These are phyloP conservation scores for Nesometra sesokonis DNA, from an alignment of 35 echinoderm and acorn worm genomes.

Conservation along the genomic window DNA sequence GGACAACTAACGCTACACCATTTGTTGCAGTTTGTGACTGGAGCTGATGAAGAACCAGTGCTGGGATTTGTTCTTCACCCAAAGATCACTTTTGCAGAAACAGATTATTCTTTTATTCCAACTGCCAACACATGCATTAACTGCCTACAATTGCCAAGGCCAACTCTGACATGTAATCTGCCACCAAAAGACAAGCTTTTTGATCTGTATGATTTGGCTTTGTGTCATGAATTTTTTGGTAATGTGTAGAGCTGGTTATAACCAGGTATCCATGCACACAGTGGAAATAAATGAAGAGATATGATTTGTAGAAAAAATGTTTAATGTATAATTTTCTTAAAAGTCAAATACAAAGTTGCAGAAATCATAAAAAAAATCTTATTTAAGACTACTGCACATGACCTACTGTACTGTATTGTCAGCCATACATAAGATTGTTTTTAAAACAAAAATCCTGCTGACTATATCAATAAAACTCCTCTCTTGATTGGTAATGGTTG, in stretches of 20 bases:
- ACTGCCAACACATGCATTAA: slow-evolving; percentile 6
- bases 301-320: too few relatives aligned
- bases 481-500: too few relatives aligned
- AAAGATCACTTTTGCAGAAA: not conserved
- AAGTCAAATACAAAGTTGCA: too few relatives aligned
- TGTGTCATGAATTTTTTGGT: not conserved
- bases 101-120: not conserved
- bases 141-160: not conserved
- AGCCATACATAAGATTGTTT: too few relatives aligned
- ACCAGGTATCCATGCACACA: too few relatives aligned
- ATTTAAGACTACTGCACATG: too few relatives aligned
- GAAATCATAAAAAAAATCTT: too few relatives aligned
- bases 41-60: slow-evolving; percentile 2
- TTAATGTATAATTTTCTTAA: too few relatives aligned
- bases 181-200: not conserved
- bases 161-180: not conserved
- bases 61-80: not conserved
- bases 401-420: too few relatives aligned
- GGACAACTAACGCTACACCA: not conserved
- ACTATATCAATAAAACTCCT: too few relatives aligned
- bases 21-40: slow-evolving; percentile 5
- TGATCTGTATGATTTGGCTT: slow-evolving; percentile 10
- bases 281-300: too few relatives aligned
- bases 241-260: not conserved
- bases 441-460: too few relatives aligned